phyloP scores from a whole-genome alignment of 1,140 invertebrate genomes.

The Drosophila navojoa region DNA sequence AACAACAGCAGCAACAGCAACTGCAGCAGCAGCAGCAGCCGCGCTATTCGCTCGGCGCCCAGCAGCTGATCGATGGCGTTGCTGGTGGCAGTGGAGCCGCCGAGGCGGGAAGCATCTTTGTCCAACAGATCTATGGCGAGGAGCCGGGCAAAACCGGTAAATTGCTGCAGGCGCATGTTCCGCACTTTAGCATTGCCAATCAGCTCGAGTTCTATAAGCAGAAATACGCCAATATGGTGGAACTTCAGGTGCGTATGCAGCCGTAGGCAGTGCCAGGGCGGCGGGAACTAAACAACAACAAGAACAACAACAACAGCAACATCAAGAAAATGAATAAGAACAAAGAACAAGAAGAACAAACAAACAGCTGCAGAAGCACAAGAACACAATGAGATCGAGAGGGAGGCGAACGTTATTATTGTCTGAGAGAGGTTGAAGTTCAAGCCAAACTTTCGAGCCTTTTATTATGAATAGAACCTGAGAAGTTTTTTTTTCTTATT shows the following conservation, averaged over 20 bases:
- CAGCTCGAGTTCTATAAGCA: conserved; percentile 78
- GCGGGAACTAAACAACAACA: background rate
- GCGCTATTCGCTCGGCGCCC: conserved; percentile 39
- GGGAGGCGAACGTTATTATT: too few species aligned
- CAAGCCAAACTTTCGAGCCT: too few species aligned
- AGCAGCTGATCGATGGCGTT: conserved; percentile 65
- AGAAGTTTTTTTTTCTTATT: too few species aligned
- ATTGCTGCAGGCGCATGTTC: conserved; percentile 77
- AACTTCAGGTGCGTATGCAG: conserved; percentile 81
- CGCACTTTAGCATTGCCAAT: conserved; percentile 77
- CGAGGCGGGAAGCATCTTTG: conserved; percentile 74
- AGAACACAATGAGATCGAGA: too few species aligned
- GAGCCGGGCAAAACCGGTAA: conserved; percentile 59
- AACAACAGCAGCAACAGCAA: conserved; percentile 47
- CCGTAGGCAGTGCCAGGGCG: conserved; percentile 17
- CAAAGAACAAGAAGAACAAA: too few species aligned
- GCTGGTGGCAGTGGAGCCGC: conserved; percentile 51
- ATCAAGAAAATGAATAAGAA: too few species aligned
- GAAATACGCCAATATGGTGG: conserved; percentile 83
- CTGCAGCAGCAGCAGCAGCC: conserved; percentile 57
- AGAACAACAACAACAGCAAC: too few species aligned
- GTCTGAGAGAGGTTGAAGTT: too few species aligned
- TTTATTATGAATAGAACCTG: too few species aligned
- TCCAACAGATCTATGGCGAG: conserved; percentile 78
- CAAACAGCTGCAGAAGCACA: too few species aligned